These are phyloP conservation scores for Drosophila micromelanica DNA, from an alignment of 1,140 invertebrate species.

Conservation along the genomic window DNA sequence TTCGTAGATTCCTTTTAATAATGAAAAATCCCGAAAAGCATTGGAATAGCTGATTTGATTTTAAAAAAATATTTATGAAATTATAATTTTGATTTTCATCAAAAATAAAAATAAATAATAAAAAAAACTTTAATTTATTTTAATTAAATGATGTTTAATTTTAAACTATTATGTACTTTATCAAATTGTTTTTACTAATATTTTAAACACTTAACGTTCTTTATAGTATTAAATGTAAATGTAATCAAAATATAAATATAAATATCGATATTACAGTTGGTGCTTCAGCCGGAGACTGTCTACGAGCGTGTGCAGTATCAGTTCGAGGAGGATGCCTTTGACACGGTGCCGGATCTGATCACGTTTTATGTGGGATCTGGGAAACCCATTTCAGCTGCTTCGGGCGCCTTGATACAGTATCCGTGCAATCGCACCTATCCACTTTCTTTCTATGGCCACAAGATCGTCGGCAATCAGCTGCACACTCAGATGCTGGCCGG, in stretches of 20 bases:
- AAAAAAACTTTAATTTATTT: too few species aligned
- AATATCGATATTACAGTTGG: slow-evolving; percentile 87
- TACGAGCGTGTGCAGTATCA: slow-evolving; percentile 96
- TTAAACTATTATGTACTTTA: too few species aligned
- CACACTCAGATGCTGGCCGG: slow-evolving; percentile 81
- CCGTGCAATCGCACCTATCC: slow-evolving; percentile 90
- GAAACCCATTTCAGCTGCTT: slow-evolving; percentile 93
- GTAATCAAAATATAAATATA: background rate
- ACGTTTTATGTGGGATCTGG: slow-evolving; percentile 96
- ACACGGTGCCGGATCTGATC: slow-evolving; percentile 96
- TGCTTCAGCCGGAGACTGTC: slow-evolving; percentile 94
- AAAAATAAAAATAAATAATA: too few species aligned
- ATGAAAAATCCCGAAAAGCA: too few species aligned
- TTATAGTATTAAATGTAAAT: background rate
- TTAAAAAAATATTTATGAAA: too few species aligned
- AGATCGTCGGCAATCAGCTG: slow-evolving; percentile 80
- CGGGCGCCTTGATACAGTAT: slow-evolving; percentile 93
- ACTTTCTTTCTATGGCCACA: slow-evolving; percentile 85
- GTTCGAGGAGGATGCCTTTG: slow-evolving; percentile 97
- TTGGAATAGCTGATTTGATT: too few species aligned
- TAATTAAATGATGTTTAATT: too few species aligned
- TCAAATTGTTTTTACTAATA: too few species aligned
- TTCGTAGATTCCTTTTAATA: too few species aligned
- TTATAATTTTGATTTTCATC: too few species aligned
- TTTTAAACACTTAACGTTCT: background rate